Evolutionary conservation across 2,888 invertebrate genomes (phyloP).

Genomic region (Drosophila siamana): DNA sequence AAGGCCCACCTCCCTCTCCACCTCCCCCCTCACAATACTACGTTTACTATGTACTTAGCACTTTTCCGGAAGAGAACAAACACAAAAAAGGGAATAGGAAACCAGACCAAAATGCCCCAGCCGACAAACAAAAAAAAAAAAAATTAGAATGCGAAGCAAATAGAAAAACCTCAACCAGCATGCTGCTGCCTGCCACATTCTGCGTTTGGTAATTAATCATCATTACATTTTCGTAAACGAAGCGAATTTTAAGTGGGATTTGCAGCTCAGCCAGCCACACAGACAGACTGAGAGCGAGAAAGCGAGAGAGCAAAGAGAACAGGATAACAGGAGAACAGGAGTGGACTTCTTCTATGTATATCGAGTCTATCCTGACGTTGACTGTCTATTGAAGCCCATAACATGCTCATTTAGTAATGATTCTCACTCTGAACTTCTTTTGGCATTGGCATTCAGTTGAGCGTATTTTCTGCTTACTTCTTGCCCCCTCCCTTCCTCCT

Average conservation of each 20-base stretch:
- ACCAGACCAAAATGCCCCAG: slow-evolving; percentile 21
- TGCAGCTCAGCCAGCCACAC: slow-evolving; percentile 67
- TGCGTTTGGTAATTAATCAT: slow-evolving; percentile 77
- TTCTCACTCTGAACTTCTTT: slow-evolving; percentile 43
- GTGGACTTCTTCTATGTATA: too few relatives aligned
- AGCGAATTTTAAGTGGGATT: slow-evolving; percentile 82
- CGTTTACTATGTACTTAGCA: slow-evolving; percentile 63
- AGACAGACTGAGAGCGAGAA: too few relatives aligned
- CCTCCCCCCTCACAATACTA: slow-evolving; percentile 12
- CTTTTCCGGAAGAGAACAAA: slow-evolving; percentile 52
- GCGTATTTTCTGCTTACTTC: slow-evolving; percentile 38
- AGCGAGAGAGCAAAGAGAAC: too few relatives aligned
- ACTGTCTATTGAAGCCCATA: slow-evolving; percentile 57
- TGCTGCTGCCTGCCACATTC: slow-evolving; percentile 46
- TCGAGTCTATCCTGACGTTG: slow-evolving; percentile 13
- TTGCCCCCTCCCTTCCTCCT: neutral
- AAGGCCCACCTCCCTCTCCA: slow-evolving; percentile 55
- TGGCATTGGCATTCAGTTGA: slow-evolving; percentile 52
- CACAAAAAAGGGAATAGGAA: slow-evolving; percentile 14
- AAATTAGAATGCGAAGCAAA: too few relatives aligned
- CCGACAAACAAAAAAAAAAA: slow-evolving; percentile 29
- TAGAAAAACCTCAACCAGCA: slow-evolving; percentile 36
- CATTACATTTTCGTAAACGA: slow-evolving; percentile 81
- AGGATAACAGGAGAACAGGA: too few relatives aligned
- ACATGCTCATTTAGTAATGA: slow-evolving; percentile 81